Base-by-base conservation (phyloP, 2,888 invertebrate species). In the Phoenoteleia sp. region DNA sequence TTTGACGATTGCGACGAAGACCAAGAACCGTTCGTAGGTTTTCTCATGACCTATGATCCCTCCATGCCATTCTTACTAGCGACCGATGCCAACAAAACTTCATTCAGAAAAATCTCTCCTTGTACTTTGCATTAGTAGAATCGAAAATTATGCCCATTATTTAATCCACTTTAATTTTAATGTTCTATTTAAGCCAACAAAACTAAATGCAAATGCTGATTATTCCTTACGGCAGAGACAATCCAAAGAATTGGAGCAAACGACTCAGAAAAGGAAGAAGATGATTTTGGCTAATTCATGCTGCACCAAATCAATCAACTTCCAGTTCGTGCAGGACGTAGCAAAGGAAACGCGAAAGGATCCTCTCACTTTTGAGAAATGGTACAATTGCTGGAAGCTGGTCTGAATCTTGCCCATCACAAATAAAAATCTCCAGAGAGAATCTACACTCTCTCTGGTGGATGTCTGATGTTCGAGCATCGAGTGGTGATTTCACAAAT, bases 101-200 rank as follows among this genome's bases (percentile, higher is more conserved):
- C 52, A 67, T 15, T 67, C 69, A 7, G 45, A 33, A 25, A 60
- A 77, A 27, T 69, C 77, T 29, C 56, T 72, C 11, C 64, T 56
- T 25, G 25, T 45, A 21, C 17, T 80, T 13, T 80, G 80, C 17
- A 80, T 80, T 23, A 79, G 69, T 54, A 27, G 69, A 19, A 79
- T 79, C 69, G 60, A 71, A 33, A 80, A 80, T 29, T 71, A 80
- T 29, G 71, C 72, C 3, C 72, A 80, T 13, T 80, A 80, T 17
- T 47, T 72, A 23, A 17, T 72, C 3, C 72, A 64, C 49, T 80
- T 72, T 17, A 29, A 80, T 36, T 72, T 33, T 36, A 36, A 72
- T 21, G 56, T 80, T 2, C 11, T 27, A 21, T 71, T 45, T 6
- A 71, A 56, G 42, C 19, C 79, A 21, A 71, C 71, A 1, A 80